Base-by-base conservation (phyloP, 2,797 vertebrate species). In the Mormyrus hasselquistii region DNA sequence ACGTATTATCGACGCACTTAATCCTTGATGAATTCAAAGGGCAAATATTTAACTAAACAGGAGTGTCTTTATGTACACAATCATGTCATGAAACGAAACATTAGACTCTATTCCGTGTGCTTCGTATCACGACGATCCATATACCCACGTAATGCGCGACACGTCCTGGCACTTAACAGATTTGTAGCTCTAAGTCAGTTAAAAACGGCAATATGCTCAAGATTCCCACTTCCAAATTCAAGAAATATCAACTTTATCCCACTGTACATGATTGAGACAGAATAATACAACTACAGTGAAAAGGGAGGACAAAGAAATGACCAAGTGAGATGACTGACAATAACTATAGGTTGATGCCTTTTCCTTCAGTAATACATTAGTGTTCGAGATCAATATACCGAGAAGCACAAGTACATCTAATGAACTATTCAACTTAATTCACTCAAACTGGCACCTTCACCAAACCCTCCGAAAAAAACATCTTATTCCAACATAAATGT, bases 171-270 rank as follows among this genome's bases (percentile, higher is more conserved):
- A 93, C 92, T 95, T 96, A 25, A 3, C 22, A 12, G 3, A 10
- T 25, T 29, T 29, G 59, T 65, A 65, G 0, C 9, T 65, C 12
- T 65, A 25, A 65, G 8, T 29, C 22, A 65, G 12, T 65, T 65
- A 65, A 4, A 65, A 73, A 34, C 65, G 10, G 29, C 59, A 90
- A 55, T 90, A 88, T 91, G 92, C 93, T 96, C 94, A 90, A 88
- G 93, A 95, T 94, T 95, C 95, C 93, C 91, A 91, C 92, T 93
- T 89, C 92, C 94, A 94, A 93, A 94, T 96, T 95, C 94, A 92
- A 91, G 93, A 91, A 92, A 93, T 93, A 93, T 92, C 91, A 59
- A 91, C 94, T 94, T 91, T 94, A 92, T 92, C 92, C 92, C 93
- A 91, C 50, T 34, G 29, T 34, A 2, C 29, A 34, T 34, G 29